A percentile compares a stretch with the other conserved stretches of the same genome.
Conservation (phyloP, 2,888 invertebrate genomes). For the Dolomedes plantarius region DNA sequence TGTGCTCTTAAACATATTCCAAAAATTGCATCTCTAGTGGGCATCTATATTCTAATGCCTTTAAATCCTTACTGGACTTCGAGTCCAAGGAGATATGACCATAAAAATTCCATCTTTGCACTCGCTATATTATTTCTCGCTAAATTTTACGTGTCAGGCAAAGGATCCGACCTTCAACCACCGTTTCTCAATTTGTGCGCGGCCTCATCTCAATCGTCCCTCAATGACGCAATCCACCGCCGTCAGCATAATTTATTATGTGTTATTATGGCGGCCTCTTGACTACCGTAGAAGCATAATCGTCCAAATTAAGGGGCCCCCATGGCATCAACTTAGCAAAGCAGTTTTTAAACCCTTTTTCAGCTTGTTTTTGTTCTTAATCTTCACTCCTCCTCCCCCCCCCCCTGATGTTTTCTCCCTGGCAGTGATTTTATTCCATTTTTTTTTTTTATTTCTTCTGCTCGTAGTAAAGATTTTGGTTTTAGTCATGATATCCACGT, state of each 20-base stretch:
- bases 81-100: no score
- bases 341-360: slow-evolving; percentile 45
- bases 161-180: not conserved
- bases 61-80: no score
- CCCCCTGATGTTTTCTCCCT: no score
- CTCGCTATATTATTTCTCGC: no score
- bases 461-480: not conserved
- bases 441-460: not conserved
- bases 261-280: slow-evolving; percentile 51
- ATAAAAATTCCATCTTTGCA: no score
- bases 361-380: not conserved
- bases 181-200: not conserved
- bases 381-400: no score
- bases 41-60: no score
- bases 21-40: no score
- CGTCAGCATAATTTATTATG: slow-evolving; percentile 62
- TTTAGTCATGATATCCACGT: not conserved
- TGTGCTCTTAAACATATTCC: no score
- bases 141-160: no score
- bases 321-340: slow-evolving; percentile 24
- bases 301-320: slow-evolving; percentile 51
- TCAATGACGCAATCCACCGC: slow-evolving; percentile 33
- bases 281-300: slow-evolving; percentile 60
- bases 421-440: not conserved
- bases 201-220: not conserved